A percentile compares a stretch with the other conserved stretches of the same genome.
Conservation (phyloP, 2,888 invertebrate species). For the Epinotia brunnichana region DNA sequence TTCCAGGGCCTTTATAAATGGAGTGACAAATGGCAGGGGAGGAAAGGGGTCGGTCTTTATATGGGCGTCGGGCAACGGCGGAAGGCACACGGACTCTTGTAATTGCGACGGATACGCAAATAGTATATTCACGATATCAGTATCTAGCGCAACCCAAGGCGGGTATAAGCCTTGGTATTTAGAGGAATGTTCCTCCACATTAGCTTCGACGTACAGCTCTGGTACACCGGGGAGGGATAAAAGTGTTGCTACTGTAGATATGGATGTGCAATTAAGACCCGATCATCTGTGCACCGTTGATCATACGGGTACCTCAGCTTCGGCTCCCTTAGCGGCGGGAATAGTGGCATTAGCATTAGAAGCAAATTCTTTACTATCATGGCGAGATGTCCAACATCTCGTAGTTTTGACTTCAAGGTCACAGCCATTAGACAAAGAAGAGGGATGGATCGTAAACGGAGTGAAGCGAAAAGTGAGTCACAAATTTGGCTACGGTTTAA, state of each 20-base stretch:
- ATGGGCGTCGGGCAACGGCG: constrained; percentile 99
- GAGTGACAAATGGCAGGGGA: constrained; percentile 95
- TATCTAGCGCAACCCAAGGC: constrained; percentile 98
- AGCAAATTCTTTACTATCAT: constrained; percentile 95
- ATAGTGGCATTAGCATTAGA: constrained; percentile 96
- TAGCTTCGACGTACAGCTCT: constrained; percentile 98
- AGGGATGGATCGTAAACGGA: constrained; percentile 97
- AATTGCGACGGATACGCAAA: constrained; percentile 99
- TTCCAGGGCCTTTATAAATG: constrained; percentile 94
- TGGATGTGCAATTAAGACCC: constrained; percentile 93
- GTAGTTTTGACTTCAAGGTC: constrained; percentile 95
- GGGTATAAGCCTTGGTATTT: constrained; percentile 99
- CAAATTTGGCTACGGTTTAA: constrained; percentile 99
- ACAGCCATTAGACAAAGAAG: constrained; percentile 94
- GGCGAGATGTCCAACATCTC: constrained; percentile 99
- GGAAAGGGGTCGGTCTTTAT: constrained; percentile 98
- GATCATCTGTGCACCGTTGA: constrained; percentile 95
- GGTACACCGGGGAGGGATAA: constrained; percentile 96
- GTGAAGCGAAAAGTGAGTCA: constrained; percentile 97
- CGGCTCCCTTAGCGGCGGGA: constrained; percentile 97
- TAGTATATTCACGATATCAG: constrained; percentile 98
- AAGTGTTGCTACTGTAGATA: constrained; percentile 95
- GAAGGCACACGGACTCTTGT: constrained; percentile 97
- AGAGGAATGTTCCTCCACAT: constrained; percentile 99
- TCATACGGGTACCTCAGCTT: constrained; percentile 96